These are phyloP conservation scores for Chaetorhynchus papuensis DNA, from an alignment of 2,113 vertebrate genomes.

Conservation along the genomic window DNA sequence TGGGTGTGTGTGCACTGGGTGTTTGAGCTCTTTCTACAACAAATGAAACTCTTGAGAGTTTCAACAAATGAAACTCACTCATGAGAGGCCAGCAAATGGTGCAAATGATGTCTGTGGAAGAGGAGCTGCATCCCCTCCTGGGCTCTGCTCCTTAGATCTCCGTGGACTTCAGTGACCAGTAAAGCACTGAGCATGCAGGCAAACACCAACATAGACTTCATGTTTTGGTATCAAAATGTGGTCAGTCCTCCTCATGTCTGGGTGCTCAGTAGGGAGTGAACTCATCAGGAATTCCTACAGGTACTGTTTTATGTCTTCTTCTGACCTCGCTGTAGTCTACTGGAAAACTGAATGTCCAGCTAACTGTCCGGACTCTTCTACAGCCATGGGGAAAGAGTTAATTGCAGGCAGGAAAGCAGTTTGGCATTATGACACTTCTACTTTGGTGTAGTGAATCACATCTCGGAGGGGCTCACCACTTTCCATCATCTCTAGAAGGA, in stretches of 20 bases:
- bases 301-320: not conserved
- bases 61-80: too few species aligned
- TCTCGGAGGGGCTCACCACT: not conserved
- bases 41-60: not conserved
- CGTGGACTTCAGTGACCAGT: accelerated
- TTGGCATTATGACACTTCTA: not conserved
- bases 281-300: not conserved
- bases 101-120: not conserved
- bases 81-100: not conserved
- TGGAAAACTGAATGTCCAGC: not conserved
- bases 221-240: not conserved
- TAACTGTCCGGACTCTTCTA: not conserved
- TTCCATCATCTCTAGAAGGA: not conserved
- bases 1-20: too few species aligned
- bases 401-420: not conserved
- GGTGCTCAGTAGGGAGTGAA: not conserved
- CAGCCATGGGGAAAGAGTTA: not conserved
- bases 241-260: not conserved
- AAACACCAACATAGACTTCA: not conserved
- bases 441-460: not conserved
- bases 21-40: not conserved
- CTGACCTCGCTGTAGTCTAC: accelerated
- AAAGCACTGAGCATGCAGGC: not conserved
- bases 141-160: not conserved
- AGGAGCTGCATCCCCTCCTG: not conserved